A percentile compares a stretch with the other conserved stretches of the same genome.
Evolutionary conservation across 2,113 vertebrate species (phyloP).

Genomic region (Hemiscyllium ocellatum): DNA sequence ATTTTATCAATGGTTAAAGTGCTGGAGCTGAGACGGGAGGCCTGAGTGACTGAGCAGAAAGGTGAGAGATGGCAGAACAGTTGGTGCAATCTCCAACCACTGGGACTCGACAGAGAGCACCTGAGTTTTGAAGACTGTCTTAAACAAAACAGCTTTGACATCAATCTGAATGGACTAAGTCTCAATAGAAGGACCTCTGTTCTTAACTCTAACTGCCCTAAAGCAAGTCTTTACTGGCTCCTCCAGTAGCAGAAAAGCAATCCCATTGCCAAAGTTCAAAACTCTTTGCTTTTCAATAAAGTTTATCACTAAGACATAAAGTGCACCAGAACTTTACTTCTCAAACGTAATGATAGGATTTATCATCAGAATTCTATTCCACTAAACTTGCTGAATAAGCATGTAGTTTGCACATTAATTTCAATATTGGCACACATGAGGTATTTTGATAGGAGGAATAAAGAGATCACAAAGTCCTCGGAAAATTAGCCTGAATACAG

Average conservation of each 20-base stretch:
- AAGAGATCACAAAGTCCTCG: background rate
- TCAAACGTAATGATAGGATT: background rate
- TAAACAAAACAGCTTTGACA: background rate
- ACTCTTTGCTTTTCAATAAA: background rate
- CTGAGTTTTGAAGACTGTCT: background rate
- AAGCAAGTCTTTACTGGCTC: background rate
- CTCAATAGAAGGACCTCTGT: background rate
- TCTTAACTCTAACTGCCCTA: background rate
- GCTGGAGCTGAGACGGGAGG: no score
- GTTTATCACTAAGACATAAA: background rate
- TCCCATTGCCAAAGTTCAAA: background rate
- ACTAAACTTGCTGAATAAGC: background rate
- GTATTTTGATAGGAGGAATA: background rate
- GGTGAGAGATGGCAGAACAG: no score
- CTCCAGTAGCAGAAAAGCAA: background rate
- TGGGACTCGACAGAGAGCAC: no score
- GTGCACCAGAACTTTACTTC: background rate
- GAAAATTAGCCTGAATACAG: background rate
- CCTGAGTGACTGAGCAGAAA: no score
- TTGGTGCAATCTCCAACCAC: no score
- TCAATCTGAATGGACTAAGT: background rate
- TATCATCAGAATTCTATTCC: background rate
- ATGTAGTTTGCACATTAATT: background rate
- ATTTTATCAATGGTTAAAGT: no score
- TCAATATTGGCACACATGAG: background rate